phyloP scores from a whole-genome alignment of 2,888 invertebrate genomes.

The Resseliella maxima region DNA sequence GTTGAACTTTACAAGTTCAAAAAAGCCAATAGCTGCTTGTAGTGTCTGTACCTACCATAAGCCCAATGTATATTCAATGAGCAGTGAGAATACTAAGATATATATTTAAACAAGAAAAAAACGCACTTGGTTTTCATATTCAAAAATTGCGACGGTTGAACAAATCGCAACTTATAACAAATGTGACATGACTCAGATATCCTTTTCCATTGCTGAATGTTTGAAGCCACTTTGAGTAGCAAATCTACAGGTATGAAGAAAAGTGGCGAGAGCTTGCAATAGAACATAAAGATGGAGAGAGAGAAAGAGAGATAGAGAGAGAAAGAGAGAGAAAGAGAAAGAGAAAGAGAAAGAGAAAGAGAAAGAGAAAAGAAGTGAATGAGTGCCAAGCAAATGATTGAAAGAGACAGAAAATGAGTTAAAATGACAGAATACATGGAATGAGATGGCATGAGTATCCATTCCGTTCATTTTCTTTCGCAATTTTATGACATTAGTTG shows the following conservation, averaged over 20 bases:
- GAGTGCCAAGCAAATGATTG: neutral
- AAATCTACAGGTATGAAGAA: neutral
- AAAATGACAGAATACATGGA: too few species aligned
- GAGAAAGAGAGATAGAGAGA: neutral
- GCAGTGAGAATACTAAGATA: neutral
- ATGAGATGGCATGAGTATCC: too few species aligned
- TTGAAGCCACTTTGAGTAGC: neutral
- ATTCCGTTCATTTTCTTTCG: conserved; percentile 18
- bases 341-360: neutral
- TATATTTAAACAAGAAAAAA: neutral
- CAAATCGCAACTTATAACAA: conserved; percentile 44
- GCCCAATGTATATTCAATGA: neutral
- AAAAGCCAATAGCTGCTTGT: neutral
- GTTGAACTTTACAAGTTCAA: neutral
- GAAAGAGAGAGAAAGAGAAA: neutral
- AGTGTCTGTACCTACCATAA: neutral
- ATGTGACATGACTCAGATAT: conserved; percentile 48
- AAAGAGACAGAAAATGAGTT: neutral
- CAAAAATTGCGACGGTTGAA: conserved; percentile 25
- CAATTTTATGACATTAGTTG: conserved; percentile 34
- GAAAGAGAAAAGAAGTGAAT: neutral
- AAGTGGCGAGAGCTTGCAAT: too few species aligned
- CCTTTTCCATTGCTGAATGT: neutral
- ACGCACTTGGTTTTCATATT: neutral
- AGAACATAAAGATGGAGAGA: too few species aligned